Conservation (phyloP, 2,113 vertebrate genomes). For the Candoia aspera region DNA sequence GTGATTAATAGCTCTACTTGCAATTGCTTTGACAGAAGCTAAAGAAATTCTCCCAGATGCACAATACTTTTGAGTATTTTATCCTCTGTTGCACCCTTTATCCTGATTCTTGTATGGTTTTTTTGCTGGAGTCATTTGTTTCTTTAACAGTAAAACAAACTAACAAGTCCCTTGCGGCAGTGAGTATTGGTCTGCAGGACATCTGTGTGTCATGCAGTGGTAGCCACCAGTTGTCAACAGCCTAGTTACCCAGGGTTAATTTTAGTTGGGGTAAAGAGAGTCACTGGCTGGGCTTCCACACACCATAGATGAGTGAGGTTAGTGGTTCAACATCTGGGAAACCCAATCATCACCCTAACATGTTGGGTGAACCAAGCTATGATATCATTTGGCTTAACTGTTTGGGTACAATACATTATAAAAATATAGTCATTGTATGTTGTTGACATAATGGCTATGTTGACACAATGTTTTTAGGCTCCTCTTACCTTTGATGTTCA, state of each 20-base stretch:
- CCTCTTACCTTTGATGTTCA: not conserved
- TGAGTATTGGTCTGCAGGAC: not conserved
- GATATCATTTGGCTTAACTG: too few relatives aligned
- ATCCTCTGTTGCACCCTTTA: not conserved
- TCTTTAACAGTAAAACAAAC: not conserved
- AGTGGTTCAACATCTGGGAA: too few relatives aligned
- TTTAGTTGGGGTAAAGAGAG: rapidly evolving
- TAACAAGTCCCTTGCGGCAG: not conserved
- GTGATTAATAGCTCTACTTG: not conserved
- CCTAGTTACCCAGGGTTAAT: not conserved
- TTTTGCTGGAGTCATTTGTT: not conserved
- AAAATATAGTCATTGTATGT: too few relatives aligned
- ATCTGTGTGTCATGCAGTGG: not conserved
- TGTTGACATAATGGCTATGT: too few relatives aligned
- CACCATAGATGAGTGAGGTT: too few relatives aligned
- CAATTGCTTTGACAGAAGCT: conserved; percentile 46
- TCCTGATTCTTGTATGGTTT: not conserved
- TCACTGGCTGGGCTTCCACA: too few relatives aligned
- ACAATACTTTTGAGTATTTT: not conserved
- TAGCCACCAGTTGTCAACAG: not conserved
- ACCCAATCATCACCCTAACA: too few relatives aligned
- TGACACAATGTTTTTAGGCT: not conserved
- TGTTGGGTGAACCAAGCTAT: too few relatives aligned
- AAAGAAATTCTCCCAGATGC: conserved; percentile 4
- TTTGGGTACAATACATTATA: too few relatives aligned